These are phyloP conservation scores for Nycticorax nycticorax DNA, from an alignment of 2,113 vertebrate genomes.

Conservation along the genomic window DNA sequence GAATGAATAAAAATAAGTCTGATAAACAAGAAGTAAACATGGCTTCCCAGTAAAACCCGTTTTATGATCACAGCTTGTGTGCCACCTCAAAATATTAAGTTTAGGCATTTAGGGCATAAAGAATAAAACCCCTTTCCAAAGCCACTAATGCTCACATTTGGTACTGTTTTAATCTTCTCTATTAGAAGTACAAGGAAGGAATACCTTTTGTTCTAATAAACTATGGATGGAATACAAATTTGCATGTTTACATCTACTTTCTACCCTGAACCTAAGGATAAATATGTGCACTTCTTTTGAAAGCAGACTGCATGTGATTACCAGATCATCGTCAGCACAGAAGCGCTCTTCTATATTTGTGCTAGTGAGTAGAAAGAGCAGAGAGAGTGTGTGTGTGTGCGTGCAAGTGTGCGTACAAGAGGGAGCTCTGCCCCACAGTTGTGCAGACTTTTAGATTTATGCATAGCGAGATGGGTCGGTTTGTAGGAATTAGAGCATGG, in stretches of 20 bases:
- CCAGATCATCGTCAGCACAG: fast-evolving
- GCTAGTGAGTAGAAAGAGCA: not conserved
- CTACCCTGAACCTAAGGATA: not conserved
- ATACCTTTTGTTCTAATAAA: not conserved
- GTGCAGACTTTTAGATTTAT: not conserved
- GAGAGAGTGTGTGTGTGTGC: not conserved
- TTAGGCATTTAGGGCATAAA: conserved; percentile 47
- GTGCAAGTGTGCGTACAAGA: not conserved
- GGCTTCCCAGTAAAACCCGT: conserved; percentile 69
- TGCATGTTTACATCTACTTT: not conserved
- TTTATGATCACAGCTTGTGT: conserved; percentile 75
- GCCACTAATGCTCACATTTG: conserved; percentile 11
- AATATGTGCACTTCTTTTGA: not conserved
- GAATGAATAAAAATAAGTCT: conserved; percentile 74
- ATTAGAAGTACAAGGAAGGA: not conserved
- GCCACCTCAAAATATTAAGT: conserved; percentile 67
- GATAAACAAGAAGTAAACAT: conserved; percentile 75
- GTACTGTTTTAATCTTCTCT: not conserved
- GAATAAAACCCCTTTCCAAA: conserved; percentile 40
- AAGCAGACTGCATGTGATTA: not conserved
- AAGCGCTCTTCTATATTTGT: not conserved
- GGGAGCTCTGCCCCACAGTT: not conserved
- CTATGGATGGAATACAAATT: not conserved
- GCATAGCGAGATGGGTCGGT: not conserved
- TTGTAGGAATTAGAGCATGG: not conserved